Evolutionary conservation across 1,140 invertebrate genomes (phyloP).

Genomic region (Bacillus rossius): DNA sequence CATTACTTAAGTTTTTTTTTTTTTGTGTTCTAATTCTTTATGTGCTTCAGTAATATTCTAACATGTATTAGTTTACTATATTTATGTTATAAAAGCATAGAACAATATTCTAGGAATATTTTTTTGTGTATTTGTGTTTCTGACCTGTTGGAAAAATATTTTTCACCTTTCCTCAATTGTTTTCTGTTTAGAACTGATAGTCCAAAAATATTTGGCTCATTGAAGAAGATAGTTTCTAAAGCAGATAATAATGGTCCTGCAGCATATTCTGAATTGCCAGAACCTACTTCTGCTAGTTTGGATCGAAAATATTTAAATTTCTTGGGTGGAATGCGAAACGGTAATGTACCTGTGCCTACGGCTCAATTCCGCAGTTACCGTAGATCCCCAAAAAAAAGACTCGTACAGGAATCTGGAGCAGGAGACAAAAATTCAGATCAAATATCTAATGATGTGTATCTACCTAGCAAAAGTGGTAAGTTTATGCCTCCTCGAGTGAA

Average conservation of each 20-base stretch:
- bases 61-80: too few species aligned
- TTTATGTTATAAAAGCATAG: neutral
- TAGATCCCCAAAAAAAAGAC: conserved; percentile 44
- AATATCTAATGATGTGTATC: too few species aligned
- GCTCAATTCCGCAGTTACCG: conserved; percentile 70
- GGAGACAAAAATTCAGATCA: too few species aligned
- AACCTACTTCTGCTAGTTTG: conserved; percentile 52
- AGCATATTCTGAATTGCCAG: conserved; percentile 35
- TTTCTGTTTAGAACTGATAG: conserved; percentile 16
- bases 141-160: too few species aligned
- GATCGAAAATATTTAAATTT: conserved; percentile 66
- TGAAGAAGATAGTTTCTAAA: conserved; percentile 57
- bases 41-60: too few species aligned
- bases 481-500: too few species aligned
- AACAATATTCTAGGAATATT: neutral
- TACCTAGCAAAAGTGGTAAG: too few species aligned
- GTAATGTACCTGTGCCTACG: conserved; percentile 63
- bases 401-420: too few species aligned
- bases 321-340: conserved; percentile 48
- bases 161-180: neutral
- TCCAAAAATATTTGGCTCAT: conserved; percentile 53
- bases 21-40: too few species aligned
- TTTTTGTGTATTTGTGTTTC: neutral
- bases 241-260: conserved; percentile 6
- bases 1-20: too few species aligned